Percentiles rank a stretch among this genome's conserved stretches.
These are phyloP conservation scores for Macaria notata DNA, from an alignment of 2,888 invertebrate species.

Conservation along the genomic window DNA sequence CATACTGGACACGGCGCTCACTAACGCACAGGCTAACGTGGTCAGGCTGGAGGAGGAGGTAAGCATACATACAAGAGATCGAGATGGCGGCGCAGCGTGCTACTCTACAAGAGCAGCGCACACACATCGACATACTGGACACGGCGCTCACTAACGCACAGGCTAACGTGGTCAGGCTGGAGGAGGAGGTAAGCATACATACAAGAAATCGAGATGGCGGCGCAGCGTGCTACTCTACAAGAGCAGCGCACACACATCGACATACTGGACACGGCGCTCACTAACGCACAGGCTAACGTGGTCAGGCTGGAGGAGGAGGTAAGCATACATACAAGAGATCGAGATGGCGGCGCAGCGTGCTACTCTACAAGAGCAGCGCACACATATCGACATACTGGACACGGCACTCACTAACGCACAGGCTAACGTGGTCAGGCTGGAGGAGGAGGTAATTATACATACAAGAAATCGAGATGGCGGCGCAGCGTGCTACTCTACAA, in stretches of 20 bases:
- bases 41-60: conserved; percentile 95
- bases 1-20: conserved; percentile 94
- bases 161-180: conserved; percentile 91
- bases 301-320: conserved; percentile 95
- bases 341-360: no score
- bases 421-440: no score
- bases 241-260: conserved; percentile 97
- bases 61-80: conserved; percentile 84
- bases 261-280: conserved; percentile 94
- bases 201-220: conserved; percentile 93
- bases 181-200: conserved; percentile 88
- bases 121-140: conserved; percentile 95
- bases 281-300: conserved; percentile 94
- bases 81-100: conserved; percentile 94
- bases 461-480: conserved; percentile 85
- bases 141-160: conserved; percentile 95
- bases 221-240: conserved; percentile 93
- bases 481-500: conserved; percentile 93
- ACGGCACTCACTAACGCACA: no score
- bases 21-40: conserved; percentile 94
- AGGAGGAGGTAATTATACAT: no score
- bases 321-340: no score
- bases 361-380: no score
- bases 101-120: conserved; percentile 94
- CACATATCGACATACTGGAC: no score